Conservation (phyloP, 1,140 invertebrate species). For the Cotesia vestalis region DNA sequence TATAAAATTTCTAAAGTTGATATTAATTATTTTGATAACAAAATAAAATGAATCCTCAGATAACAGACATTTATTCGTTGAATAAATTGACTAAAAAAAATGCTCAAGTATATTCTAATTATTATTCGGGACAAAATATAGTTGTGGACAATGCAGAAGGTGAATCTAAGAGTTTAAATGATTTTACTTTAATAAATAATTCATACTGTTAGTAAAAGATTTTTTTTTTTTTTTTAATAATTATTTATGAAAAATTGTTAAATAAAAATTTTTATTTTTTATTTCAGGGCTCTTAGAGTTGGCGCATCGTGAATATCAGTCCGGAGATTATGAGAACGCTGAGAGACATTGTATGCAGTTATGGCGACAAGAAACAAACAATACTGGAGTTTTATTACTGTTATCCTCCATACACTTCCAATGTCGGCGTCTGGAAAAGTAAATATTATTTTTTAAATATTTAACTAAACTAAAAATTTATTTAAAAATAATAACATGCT, state of each 20-base stretch:
- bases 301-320: conserved; percentile 97
- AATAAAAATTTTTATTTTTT: conserved; percentile 25
- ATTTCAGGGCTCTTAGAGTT: conserved; percentile 86
- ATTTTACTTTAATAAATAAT: conserved; percentile 47
- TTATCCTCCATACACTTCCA: conserved; percentile 99
- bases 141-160: conserved; percentile 54
- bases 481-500: too few relatives aligned
- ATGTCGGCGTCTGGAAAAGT: conserved; percentile 94
- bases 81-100: conserved; percentile 37
- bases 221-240: conserved; percentile 14
- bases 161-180: conserved; percentile 45
- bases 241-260: neutral
- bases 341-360: conserved; percentile 99
- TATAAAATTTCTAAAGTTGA: too few relatives aligned
- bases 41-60: too few relatives aligned
- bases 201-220: conserved; percentile 56
- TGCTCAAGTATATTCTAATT: conserved; percentile 24
- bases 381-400: conserved; percentile 94
- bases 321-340: conserved; percentile 97
- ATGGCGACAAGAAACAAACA: conserved; percentile 95
- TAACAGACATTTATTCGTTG: too few relatives aligned
- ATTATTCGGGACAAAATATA: conserved; percentile 53
- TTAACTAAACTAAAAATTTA: too few relatives aligned
- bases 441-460: conserved; percentile 42
- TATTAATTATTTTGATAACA: too few relatives aligned